Evolutionary conservation across 2,113 vertebrate species (phyloP).

Genomic region (Melanerpes aurifrons): DNA sequence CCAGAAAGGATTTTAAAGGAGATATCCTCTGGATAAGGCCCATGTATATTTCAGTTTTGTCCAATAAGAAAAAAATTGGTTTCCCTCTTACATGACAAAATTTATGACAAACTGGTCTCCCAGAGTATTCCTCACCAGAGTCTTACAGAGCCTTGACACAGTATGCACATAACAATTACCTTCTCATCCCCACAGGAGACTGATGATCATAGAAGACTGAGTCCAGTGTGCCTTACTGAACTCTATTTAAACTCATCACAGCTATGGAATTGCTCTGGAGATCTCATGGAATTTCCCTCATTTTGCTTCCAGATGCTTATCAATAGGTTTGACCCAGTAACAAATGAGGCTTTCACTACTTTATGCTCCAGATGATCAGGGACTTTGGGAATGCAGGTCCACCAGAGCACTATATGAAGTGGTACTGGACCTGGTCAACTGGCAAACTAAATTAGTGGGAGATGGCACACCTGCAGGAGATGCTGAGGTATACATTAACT

Average conservation of each 20-base stretch:
- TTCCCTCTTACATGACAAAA: slow-evolving; percentile 9
- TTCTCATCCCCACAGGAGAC: background rate
- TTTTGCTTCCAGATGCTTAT: background rate
- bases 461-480: background rate
- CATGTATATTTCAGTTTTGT: background rate
- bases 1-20: slow-evolving; percentile 25
- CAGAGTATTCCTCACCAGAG: background rate
- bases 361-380: background rate
- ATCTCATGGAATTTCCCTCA: background rate
- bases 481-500: background rate
- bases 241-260: slow-evolving; percentile 11
- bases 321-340: background rate
- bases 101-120: background rate
- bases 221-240: background rate
- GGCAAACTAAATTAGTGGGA: background rate
- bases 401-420: background rate
- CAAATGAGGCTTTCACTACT: background rate
- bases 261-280: background rate
- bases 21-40: slow-evolving; percentile 32
- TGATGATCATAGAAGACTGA: background rate
- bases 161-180: background rate
- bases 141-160: background rate
- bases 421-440: background rate
- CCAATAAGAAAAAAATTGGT: background rate
- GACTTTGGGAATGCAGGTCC: background rate